Percentiles rank a stretch among this genome's conserved stretches.
phyloP scores from a whole-genome alignment of 53 echinoderm and acorn worm genomes.

The Glandiceps talaboti region DNA sequence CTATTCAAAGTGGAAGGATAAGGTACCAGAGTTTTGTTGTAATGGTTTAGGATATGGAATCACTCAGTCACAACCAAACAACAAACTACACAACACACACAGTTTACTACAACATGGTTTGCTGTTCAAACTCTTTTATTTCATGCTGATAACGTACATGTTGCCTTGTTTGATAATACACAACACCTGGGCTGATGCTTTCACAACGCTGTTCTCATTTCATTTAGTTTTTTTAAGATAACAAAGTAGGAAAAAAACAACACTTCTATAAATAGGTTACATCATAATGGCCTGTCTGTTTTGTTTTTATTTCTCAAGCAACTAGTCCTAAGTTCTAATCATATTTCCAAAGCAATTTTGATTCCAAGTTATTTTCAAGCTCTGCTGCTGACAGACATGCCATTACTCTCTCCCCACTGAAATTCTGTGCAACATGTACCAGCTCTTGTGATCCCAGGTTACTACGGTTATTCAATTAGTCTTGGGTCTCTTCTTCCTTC shows the following conservation, averaged over 20 bases:
- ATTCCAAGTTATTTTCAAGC: neutral
- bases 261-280: neutral
- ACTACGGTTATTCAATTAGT: neutral
- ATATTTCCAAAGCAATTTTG: neutral
- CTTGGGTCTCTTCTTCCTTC: neutral
- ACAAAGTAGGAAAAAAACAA: neutral
- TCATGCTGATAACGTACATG: neutral
- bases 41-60: too few relatives aligned
- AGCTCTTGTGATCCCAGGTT: neutral
- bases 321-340: neutral
- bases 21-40: too few relatives aligned
- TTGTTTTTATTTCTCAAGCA: neutral
- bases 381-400: neutral
- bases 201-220: neutral
- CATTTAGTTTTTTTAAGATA: neutral
- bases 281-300: neutral
- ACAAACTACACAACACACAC: too few relatives aligned
- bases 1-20: too few relatives aligned
- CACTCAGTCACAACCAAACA: too few relatives aligned
- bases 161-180: neutral
- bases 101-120: too few relatives aligned
- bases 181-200: neutral
- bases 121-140: neutral
- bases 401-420: neutral
- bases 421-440: neutral